Conservation (phyloP, 2,888 invertebrate species). For the Drosophila fulvimacula region DNA sequence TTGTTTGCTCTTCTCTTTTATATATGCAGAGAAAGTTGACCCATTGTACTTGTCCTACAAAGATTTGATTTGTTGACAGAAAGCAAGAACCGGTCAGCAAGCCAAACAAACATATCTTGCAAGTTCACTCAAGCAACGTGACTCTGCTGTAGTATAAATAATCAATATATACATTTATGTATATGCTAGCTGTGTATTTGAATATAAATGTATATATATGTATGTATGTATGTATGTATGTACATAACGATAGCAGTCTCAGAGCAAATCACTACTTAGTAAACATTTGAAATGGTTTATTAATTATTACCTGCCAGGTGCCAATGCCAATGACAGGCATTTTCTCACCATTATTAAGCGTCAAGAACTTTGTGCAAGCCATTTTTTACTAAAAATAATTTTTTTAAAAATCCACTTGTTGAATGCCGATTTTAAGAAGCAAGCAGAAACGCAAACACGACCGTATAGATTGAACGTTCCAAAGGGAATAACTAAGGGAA, state of each 20-base stretch:
- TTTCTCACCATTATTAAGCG: slow-evolving; percentile 86
- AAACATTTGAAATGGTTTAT: neutral
- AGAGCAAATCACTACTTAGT: neutral
- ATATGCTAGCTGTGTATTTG: neutral
- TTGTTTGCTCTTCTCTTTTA: slow-evolving; percentile 3
- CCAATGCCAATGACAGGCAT: slow-evolving; percentile 92
- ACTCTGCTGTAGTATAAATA: neutral
- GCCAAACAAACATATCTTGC: slow-evolving; percentile 1
- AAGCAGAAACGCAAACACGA: slow-evolving; percentile 14
- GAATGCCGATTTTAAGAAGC: neutral
- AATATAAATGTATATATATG: neutral
- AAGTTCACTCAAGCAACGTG: neutral
- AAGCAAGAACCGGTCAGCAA: slow-evolving; percentile 43
- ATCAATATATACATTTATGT: neutral
- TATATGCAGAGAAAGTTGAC: slow-evolving; percentile 37
- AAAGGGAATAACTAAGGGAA: slow-evolving; percentile 17
- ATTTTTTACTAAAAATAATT: slow-evolving; percentile 25
- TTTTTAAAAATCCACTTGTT: slow-evolving; percentile 30
- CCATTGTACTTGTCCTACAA: slow-evolving; percentile 18
- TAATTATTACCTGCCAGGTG: slow-evolving; percentile 89
- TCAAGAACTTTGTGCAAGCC: slow-evolving; percentile 70
- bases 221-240: neutral
- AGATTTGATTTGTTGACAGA: slow-evolving; percentile 29
- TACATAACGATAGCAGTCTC: neutral
- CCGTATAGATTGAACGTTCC: slow-evolving; percentile 13